Percentiles rank a stretch among this genome's conserved stretches.
Evolutionary conservation across 64 coral and sea anemone species (phyloP).

Genomic region (Porites australiensis): DNA sequence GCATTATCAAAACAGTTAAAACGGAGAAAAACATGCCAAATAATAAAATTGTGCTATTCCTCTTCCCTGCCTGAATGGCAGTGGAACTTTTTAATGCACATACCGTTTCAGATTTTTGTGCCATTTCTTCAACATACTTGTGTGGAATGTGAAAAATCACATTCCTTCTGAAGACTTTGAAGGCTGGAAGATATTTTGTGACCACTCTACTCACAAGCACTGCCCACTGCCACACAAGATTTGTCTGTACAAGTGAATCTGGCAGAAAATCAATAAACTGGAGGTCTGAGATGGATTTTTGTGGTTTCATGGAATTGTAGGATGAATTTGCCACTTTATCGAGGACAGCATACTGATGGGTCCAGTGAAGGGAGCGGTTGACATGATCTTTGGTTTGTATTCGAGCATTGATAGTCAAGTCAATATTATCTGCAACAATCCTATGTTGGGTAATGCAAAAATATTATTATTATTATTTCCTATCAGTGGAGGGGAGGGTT

Average conservation of each 20-base stretch:
- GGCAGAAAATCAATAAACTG: slow-evolving; percentile 52
- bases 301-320: background rate
- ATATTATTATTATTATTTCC: no score
- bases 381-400: slow-evolving; percentile 52
- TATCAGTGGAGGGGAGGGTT: no score
- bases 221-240: slow-evolving; percentile 56
- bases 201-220: slow-evolving; percentile 48
- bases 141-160: slow-evolving; percentile 64
- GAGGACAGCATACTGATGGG: slow-evolving; percentile 49
- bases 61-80: no score
- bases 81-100: background rate
- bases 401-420: slow-evolving; percentile 41
- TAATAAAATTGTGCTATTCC: no score
- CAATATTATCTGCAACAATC: slow-evolving; percentile 72
- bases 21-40: no score
- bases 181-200: slow-evolving; percentile 37
- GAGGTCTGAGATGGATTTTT: slow-evolving; percentile 14
- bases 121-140: slow-evolving; percentile 54
- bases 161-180: slow-evolving; percentile 19
- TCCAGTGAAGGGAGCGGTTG: slow-evolving; percentile 71
- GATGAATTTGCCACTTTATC: slow-evolving; percentile 15
- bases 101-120: slow-evolving; percentile 41
- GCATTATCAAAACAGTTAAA: no score
- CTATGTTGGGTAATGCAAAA: background rate
- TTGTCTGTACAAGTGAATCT: slow-evolving; percentile 19